These are phyloP conservation scores for Gisinianus flammeolus DNA, from an alignment of 2,888 invertebrate species.

Conservation along the genomic window DNA sequence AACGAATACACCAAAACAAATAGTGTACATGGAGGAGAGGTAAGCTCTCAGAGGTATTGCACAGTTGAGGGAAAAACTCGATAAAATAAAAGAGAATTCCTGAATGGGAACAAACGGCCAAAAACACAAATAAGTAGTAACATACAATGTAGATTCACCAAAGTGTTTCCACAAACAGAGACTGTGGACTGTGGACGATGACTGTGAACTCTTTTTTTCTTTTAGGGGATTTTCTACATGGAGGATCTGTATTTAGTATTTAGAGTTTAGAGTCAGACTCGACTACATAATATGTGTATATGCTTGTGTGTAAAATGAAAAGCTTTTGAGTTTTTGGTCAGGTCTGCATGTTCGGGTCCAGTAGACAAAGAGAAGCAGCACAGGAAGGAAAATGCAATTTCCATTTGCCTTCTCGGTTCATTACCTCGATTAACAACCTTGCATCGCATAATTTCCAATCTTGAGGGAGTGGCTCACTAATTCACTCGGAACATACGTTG, in stretches of 20 bases:
- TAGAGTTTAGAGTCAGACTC: neutral
- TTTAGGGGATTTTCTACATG: neutral
- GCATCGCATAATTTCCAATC: constrained; percentile 47
- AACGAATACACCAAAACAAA: no score
- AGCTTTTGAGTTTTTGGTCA: neutral
- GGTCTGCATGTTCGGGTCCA: constrained; percentile 15
- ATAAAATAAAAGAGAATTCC: neutral
- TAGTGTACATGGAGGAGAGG: neutral
- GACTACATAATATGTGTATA: neutral
- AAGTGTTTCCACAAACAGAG: no score
- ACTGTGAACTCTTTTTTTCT: no score
- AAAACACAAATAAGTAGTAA: no score
- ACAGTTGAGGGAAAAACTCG: neutral
- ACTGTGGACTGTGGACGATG: no score
- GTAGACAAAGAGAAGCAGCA: constrained; percentile 15
- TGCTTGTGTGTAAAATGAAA: neutral
- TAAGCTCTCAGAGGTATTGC: neutral
- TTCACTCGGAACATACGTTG: constrained; percentile 12
- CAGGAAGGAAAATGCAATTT: constrained; percentile 47
- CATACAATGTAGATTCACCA: no score
- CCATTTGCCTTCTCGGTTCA: constrained; percentile 53
- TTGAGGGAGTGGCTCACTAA: constrained; percentile 35
- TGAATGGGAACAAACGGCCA: no score
- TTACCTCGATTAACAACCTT: constrained; percentile 54
- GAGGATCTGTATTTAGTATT: neutral